These are phyloP conservation scores for Pseudotriccus pelzelni DNA, from an alignment of 2,797 vertebrate genomes.

Conservation along the genomic window DNA sequence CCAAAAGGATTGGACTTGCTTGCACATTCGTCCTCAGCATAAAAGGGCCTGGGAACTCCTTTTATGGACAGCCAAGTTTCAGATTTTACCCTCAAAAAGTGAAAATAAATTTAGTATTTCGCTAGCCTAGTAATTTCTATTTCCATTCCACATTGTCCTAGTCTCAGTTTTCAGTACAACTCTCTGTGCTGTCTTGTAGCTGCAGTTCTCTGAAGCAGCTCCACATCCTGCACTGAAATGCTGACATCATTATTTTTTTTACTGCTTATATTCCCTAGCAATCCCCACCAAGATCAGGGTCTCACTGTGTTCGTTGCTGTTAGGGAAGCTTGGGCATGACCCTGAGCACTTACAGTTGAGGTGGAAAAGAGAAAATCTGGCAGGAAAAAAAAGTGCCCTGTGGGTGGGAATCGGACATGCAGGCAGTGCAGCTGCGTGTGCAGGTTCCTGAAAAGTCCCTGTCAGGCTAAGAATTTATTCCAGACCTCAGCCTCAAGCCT, in stretches of 20 bases:
- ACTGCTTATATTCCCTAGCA: not conserved
- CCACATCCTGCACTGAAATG: conserved; percentile 3
- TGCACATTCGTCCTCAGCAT: not conserved
- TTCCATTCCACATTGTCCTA: not conserved
- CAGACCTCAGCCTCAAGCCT: not conserved
- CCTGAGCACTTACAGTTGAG: not conserved
- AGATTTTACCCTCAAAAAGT: not conserved
- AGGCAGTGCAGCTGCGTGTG: conserved; percentile 13
- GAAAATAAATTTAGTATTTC: conserved; percentile 7
- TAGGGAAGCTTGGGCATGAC: not conserved
- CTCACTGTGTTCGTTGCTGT: not conserved
- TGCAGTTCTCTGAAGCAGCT: not conserved
- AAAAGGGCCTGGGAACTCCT: not conserved
- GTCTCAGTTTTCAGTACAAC: not conserved
- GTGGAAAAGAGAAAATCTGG: not conserved
- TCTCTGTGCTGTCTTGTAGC: not conserved
- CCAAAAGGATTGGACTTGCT: not conserved
- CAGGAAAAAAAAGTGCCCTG: not conserved
- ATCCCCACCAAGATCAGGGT: not conserved
- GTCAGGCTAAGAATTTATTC: conserved; percentile 16
- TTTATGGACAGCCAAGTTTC: not conserved
- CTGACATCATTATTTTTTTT: not conserved
- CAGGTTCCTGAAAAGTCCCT: conserved; percentile 17
- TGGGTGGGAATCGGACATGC: not conserved
- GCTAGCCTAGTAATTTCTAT: not conserved